Base-by-base conservation (phyloP, 2,888 invertebrate genomes). In the Allacma fusca region DNA sequence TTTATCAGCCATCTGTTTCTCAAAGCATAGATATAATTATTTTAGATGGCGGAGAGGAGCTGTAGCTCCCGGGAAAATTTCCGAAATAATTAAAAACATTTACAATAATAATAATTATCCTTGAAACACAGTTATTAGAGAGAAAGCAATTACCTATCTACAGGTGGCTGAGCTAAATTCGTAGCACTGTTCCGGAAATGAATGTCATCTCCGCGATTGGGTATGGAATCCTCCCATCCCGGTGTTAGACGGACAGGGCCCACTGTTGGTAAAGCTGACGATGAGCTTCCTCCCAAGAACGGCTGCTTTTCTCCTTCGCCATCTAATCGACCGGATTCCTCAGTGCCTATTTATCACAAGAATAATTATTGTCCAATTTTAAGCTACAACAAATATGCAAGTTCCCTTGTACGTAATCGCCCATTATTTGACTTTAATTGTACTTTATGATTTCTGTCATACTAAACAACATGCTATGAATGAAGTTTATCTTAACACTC, bases 161-260 rank as follows among this genome's bases (percentile, higher is more conserved):
- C 90, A 0, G 95, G 95, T 28, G 93, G 92, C 83, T 92, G 91
- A 78, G 93, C 74, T 57, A 81, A 74, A 40, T 82, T 82, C 5
- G 68, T 72, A 62, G 79, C 77, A 72, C 81, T 81, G 73, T 78
- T 81, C 67, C 80, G 80, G 44, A 81, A 64, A 34, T 65, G 82
- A 67, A 82, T 80, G 71, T 83, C 84, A 77, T 83, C 83, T 26
- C 75, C 77, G 26, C 78, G 75, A 34, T 77, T 79, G 1, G 83
- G 89, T 88, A 93, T 93, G 83, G 91, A 91, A 80, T 93, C 94
- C 88, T 95, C 94, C 94, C 94, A 95, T 77, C 94, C 94, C 16
- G 94, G 95, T 75, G 94, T 94, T 80, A 95, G 89, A 84, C 92
- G 91, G 80, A 95, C 95, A 70, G 94, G 94, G 87, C 93, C 92